Base-by-base conservation (phyloP, 2,113 vertebrate genomes). In the Neotoma lepida region DNA sequence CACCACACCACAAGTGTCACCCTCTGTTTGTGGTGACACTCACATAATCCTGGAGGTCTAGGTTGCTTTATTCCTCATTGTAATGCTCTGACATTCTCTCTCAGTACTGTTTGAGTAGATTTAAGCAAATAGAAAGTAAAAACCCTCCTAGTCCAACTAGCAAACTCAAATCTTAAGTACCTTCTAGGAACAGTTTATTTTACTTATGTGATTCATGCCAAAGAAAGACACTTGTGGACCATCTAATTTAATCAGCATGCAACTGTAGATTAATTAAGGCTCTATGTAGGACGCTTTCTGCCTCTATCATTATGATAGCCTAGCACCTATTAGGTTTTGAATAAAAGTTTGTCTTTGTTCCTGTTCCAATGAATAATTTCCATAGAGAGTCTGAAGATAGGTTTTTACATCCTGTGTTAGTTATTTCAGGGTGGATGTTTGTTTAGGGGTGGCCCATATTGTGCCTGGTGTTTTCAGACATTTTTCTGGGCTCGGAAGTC, bases 131-230 rank as follows among this genome's bases (percentile, higher is more conserved):
- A 74, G 14, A 66, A 35, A 64, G 6, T 61, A 35, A 74, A 92
- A 84, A 30, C 46, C 1, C 8, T 6, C 28, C 39, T 94, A 80
- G 44, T 30, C 39, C 24, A 61, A 20, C 86, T 56, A 88, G 22
- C 33, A 95, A 74, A 95, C 46, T 46, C 41, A 89, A 56, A n/a
- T 46, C 39, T 30, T 73, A n/a, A 81, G 20, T 4, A 91, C 4
- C 35, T 88, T 91, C 30, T 61, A 66, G 63, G 51, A 93, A 74
- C 54, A 39, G 9, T 78, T 88, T 88, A 56, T 94, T 68, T 90
- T 66, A 24, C 24, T 76, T 82, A 78, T 70, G 49, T 61, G 12
- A 35, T 94, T 88, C n/a, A 8, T 94, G 56, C 88, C 70, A 87
- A 39, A 71, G 77, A 84, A 89, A 74, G 18, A 35, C 49, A 63